phyloP scores from a whole-genome alignment of 2,113 vertebrate species.

The Electrona antarctica region DNA sequence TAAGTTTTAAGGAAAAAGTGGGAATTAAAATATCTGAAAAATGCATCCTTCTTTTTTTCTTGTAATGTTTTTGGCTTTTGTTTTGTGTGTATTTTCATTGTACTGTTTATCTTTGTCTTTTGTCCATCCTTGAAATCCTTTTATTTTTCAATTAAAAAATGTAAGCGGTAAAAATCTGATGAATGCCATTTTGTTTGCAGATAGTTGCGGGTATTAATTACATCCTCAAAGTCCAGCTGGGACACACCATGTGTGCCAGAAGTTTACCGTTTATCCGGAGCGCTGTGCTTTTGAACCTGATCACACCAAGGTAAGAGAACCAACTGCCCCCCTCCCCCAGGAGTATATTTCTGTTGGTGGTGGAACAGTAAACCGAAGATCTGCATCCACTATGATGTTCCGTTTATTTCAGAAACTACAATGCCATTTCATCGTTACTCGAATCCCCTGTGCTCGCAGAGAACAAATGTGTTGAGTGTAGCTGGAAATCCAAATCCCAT shows the following conservation, averaged over 20 bases:
- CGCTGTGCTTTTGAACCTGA: slow-evolving; percentile 16
- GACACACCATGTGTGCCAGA: slow-evolving; percentile 19
- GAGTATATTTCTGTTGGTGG: neutral
- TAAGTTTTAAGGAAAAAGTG: too few species aligned
- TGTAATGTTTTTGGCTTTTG: too few species aligned
- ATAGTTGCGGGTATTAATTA: slow-evolving; percentile 51
- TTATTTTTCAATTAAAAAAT: too few species aligned
- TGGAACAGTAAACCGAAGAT: too few species aligned
- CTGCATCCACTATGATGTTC: slow-evolving; percentile 3
- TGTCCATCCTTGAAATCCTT: too few species aligned
- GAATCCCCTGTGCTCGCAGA: slow-evolving; percentile 28
- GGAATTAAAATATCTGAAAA: too few species aligned
- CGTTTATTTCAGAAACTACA: slow-evolving; percentile 40
- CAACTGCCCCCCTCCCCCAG: neutral
- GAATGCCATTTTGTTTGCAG: slow-evolving; percentile 19
- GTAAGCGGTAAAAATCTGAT: too few species aligned
- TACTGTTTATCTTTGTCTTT: too few species aligned
- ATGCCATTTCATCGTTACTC: slow-evolving; percentile 47
- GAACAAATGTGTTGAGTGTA: slow-evolving; percentile 24
- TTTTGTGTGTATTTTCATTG: too few species aligned
- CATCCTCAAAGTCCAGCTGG: slow-evolving; percentile 45
- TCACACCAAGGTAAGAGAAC: slow-evolving; percentile 32
- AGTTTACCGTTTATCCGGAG: neutral
- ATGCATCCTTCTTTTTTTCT: too few species aligned
- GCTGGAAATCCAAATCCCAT: neutral